Evolutionary conservation across 2,888 invertebrate species (phyloP), one percentile per base, ranked within the genome.

Genomic region (Troilus luridus): DNA sequence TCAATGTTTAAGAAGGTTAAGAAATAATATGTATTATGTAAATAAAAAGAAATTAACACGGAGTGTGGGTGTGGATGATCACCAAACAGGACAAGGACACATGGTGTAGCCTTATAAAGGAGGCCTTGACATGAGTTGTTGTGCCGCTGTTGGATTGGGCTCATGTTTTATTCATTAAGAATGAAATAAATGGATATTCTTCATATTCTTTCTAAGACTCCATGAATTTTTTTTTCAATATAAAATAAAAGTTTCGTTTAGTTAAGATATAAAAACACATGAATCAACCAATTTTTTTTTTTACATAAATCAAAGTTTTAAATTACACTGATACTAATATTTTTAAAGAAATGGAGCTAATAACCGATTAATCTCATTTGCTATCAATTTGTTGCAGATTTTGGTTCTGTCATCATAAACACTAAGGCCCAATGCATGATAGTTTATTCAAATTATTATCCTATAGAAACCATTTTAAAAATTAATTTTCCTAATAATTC

Each of bases 331-430:
- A 60, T 60, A 6, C 17, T 60, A 11, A 60, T 60, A 17, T 60
- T 60, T 21, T 41, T 41, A 41, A 41, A 21, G 7, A 8, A 1
- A 62, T 62, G 7, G 19, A 21, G 6, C 62, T 62, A 21, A 62
- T 62, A 2, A 62, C 62, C 27, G 27, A 27, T 72, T 24, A 27
- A 72, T 72, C 24, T 77, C 2, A 77, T 77, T 0, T 19, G 77
- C 41, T 6, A 77, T 41, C 19, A 77, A 77, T 10, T 41, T 89
- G 14, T 90, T 90, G 17, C 77, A 90, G 90, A 90, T 90, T 90
- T 90, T 90, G 90, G 90, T 54, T 54, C 77, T 19, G 62, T 90
- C 58, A 85, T 88, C 24, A 24, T 41, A 58, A 81, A 81, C 17
- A 90, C 90, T 58, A 90, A 64, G 24, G 90, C 90, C 8, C 85